Base-by-base conservation (phyloP, 2,797 vertebrate species). In the Tiaroga cobitis region DNA sequence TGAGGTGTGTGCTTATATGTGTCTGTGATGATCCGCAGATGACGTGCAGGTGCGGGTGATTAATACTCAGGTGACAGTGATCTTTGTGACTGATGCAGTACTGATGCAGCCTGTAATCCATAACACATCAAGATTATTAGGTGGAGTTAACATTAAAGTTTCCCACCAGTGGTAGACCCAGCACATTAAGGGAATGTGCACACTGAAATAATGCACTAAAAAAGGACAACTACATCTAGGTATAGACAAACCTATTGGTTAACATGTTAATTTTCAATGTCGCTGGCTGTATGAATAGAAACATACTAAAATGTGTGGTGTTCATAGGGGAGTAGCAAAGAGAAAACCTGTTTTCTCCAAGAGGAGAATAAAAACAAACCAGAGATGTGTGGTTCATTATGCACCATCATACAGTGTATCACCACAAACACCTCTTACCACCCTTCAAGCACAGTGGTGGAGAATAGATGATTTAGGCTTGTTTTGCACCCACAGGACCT, bases 381-480 rank as follows among this genome's bases (percentile, higher is more conserved):
- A 16, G 32, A 54, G 24, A 54, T 69, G 79, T 24, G 32, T 81
- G 49, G 24, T 37, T 63, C 32, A 41, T 81, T 81, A 29, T 41
- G 34, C 34, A 81, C 26, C 5, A 41, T 70, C 49, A 70, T 70
- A 34, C 16, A 59, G 24, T 70, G 67, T 11, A 41, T 81, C 46
- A 81, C 43, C 46, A 54, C 46, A 54, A 81, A 51, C 8, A 80
- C 21, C 3, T 69, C 43, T 51, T 80, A 80, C 77, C 26, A 24
- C 29, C 39, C 77, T 46, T 67, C 41, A 80, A 46, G 39, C 18
- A 34, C 61, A 16, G 46, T 69, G 63, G 29, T 39, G 43, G 32
- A 37, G 43, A 34, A 81, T 34, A 54, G 65, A 81, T 81, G 24
- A 69, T 81, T 81, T 69, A 26, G 21, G 21, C 32, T 39, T 81